These are phyloP conservation scores for Ariopsis seemanni DNA, from an alignment of 2,113 vertebrate species.

Conservation along the genomic window DNA sequence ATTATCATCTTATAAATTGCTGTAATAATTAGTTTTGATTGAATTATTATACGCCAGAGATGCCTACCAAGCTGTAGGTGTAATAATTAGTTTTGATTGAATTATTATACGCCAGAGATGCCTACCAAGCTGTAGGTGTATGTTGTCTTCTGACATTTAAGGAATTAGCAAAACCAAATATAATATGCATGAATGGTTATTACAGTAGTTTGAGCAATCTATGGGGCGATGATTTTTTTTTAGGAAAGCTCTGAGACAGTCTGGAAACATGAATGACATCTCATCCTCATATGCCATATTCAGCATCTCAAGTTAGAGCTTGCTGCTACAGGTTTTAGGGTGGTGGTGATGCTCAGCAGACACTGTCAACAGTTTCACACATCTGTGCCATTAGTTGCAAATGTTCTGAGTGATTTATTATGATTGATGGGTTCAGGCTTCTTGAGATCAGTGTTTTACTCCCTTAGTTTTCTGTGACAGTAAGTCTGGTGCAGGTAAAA, in stretches of 20 bases:
- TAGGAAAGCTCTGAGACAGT: neutral
- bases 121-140: neutral
- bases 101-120: slow-evolving; percentile 24
- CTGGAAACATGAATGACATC: neutral
- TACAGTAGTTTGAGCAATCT: neutral
- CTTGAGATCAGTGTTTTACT: slow-evolving; percentile 42
- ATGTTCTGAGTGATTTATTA: slow-evolving; percentile 48
- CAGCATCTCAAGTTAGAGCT: slow-evolving; percentile 10
- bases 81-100: slow-evolving; percentile 27
- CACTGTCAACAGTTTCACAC: slow-evolving; percentile 25
- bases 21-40: slow-evolving; percentile 35
- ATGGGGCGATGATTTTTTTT: neutral
- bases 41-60: slow-evolving; percentile 26
- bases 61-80: neutral
- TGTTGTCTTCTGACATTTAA: neutral
- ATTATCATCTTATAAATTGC: slow-evolving; percentile 15
- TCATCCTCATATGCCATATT: neutral
- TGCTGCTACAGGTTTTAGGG: slow-evolving; percentile 34
- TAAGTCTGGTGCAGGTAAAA: slow-evolving; percentile 48
- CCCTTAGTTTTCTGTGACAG: slow-evolving; percentile 49
- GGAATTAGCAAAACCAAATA: neutral
- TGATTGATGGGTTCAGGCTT: slow-evolving; percentile 45
- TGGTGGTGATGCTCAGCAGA: slow-evolving; percentile 29
- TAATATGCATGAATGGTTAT: neutral
- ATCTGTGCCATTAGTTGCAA: slow-evolving; percentile 24